Conservation (phyloP, 2,888 invertebrate species). For the Lumbricus terrestris region DNA sequence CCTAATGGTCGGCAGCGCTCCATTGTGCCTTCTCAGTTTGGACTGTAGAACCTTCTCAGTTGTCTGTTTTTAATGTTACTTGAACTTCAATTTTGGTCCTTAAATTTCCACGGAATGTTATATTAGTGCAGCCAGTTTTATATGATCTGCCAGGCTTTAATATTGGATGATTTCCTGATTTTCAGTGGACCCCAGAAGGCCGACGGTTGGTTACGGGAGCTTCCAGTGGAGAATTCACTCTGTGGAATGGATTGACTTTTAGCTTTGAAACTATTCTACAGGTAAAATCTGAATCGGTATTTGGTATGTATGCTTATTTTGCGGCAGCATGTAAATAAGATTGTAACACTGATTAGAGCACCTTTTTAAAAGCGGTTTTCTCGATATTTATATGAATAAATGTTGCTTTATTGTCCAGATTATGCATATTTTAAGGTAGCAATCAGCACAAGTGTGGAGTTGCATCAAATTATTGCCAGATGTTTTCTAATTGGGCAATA, state of each 20-base stretch:
- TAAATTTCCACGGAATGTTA: too few species aligned
- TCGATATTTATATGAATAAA: not conserved
- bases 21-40: too few species aligned
- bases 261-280: constrained; percentile 99
- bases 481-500: too few species aligned
- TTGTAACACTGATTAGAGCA: not conserved
- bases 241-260: constrained; percentile 99
- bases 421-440: too few species aligned
- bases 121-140: too few species aligned
- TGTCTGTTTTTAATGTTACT: too few species aligned
- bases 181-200: constrained; percentile 95
- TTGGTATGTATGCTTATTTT: not conserved
- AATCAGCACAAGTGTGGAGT: too few species aligned
- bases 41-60: too few species aligned
- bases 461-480: too few species aligned
- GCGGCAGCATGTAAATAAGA: not conserved
- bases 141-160: not conserved
- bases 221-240: constrained; percentile 96
- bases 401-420: not conserved
- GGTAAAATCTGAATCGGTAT: constrained; percentile 63
- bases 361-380: not conserved
- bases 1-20: too few species aligned
- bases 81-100: too few species aligned
- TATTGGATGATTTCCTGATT: not conserved
- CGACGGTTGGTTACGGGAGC: constrained; percentile 95